A percentile compares a stretch with the other conserved stretches of the same genome.
These are phyloP conservation scores for Liasis olivaceus DNA, from an alignment of 2,797 vertebrate genomes.

Conservation along the genomic window DNA sequence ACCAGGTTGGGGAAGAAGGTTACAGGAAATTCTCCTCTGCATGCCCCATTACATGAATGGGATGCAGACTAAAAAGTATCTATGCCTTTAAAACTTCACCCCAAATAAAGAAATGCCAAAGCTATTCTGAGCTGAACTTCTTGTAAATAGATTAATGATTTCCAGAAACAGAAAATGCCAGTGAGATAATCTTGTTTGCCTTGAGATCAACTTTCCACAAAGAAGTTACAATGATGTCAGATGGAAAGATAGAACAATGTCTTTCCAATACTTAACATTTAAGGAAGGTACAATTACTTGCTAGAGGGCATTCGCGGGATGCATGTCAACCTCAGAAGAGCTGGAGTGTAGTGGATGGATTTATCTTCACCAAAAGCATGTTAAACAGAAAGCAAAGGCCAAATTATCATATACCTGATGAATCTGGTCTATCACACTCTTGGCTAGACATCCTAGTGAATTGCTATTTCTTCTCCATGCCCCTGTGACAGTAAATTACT, in stretches of 20 bases:
- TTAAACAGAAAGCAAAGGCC: accelerated
- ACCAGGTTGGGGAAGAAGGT: neutral
- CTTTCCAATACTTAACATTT: neutral
- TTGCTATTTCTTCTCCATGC: neutral
- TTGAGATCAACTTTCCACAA: slow-evolving; percentile 53
- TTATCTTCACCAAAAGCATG: accelerated
- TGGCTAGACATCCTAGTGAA: neutral
- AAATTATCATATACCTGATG: neutral
- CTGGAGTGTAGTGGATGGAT: neutral
- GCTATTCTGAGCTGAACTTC: slow-evolving; percentile 53
- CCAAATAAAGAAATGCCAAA: slow-evolving; percentile 50
- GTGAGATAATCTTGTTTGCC: slow-evolving; percentile 41
- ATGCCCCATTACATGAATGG: neutral
- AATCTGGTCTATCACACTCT: slow-evolving; percentile 39
- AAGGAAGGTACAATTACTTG: slow-evolving; percentile 42
- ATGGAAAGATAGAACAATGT: slow-evolving; percentile 49
- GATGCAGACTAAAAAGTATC: neutral
- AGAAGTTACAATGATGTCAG: slow-evolving; percentile 46
- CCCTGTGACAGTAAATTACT: neutral
- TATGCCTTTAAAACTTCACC: slow-evolving; percentile 45
- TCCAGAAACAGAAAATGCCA: slow-evolving; percentile 65
- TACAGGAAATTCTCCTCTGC: neutral
- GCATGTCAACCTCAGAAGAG: slow-evolving; percentile 14
- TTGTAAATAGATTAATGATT: slow-evolving; percentile 70
- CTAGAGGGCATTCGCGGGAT: neutral